phyloP scores from a whole-genome alignment of 2,797 vertebrate species.

The Channa striata region DNA sequence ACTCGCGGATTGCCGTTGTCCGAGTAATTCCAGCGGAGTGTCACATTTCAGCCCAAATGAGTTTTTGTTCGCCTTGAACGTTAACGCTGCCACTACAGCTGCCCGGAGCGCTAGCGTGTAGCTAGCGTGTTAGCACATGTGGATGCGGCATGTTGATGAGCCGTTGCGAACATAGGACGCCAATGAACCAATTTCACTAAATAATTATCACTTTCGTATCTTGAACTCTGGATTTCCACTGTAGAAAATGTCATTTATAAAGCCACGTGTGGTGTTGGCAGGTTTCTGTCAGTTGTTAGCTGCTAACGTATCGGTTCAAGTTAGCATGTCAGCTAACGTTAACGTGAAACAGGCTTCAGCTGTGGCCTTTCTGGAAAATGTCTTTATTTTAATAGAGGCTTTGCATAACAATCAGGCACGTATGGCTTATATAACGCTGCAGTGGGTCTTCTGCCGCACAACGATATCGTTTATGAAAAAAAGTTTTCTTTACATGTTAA shows the following conservation, averaged over 20 bases:
- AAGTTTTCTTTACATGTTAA: background rate
- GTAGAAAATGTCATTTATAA: accelerated
- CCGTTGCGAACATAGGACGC: background rate
- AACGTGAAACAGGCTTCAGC: conserved; percentile 39
- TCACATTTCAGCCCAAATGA: accelerated
- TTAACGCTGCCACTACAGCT: conserved; percentile 2
- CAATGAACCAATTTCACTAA: too few relatives aligned
- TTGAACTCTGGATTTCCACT: accelerated
- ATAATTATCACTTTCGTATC: too few relatives aligned
- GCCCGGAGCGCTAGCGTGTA: conserved; percentile 59
- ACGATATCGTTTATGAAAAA: background rate
- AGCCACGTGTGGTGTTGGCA: accelerated
- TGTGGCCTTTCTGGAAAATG: conserved; percentile 37
- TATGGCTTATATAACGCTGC: background rate
- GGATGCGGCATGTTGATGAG: conserved; percentile 56
- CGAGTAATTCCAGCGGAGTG: accelerated
- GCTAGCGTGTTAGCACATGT: conserved; percentile 71
- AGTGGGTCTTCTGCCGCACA: background rate
- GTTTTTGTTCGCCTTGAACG: conserved; percentile 32
- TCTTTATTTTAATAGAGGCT: background rate
- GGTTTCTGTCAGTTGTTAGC: background rate
- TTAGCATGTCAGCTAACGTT: conserved; percentile 1
- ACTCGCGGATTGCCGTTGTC: accelerated
- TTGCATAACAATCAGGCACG: background rate
- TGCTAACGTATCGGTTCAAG: background rate